A percentile compares a stretch with the other conserved stretches of the same genome.
Evolutionary conservation across 2,797 vertebrate genomes (phyloP).

Genomic region (Fringilla coelebs): DNA sequence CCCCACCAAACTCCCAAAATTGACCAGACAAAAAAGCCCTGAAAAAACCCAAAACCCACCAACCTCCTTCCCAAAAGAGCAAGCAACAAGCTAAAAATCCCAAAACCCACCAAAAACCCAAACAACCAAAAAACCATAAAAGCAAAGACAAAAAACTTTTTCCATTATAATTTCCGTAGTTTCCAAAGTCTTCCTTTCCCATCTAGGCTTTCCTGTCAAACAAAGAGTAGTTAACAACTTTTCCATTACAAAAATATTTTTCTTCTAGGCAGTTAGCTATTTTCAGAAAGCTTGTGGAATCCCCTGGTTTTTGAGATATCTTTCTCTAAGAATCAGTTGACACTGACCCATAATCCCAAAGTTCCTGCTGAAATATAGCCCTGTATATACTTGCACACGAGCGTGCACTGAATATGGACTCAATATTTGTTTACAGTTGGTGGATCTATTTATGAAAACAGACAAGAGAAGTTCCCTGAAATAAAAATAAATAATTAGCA

Average conservation of each 20-base stretch:
- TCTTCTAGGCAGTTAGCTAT: not conserved
- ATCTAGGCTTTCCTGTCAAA: not conserved
- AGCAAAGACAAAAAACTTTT: not conserved
- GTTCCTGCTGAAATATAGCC: not conserved
- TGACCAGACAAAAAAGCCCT: not conserved
- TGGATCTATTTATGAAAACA: not conserved
- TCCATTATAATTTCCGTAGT: not conserved
- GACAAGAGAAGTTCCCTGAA: accelerated
- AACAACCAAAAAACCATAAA: not conserved
- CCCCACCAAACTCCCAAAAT: accelerated
- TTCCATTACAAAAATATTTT: not conserved
- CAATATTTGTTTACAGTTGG: not conserved
- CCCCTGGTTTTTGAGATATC: not conserved
- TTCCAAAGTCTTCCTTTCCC: not conserved
- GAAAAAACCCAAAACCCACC: accelerated
- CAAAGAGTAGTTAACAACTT: not conserved
- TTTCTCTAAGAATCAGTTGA: not conserved
- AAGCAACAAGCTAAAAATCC: not conserved
- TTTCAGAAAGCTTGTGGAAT: not conserved
- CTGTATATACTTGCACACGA: not conserved
- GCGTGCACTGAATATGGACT: not conserved
- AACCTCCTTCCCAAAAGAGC: accelerated
- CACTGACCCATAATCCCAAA: not conserved
- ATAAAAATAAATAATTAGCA: not conserved
- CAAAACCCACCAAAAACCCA: accelerated